Evolutionary conservation across 2,113 vertebrate genomes (phyloP), one percentile per base, ranked within the genome.

Genomic region (Reinhardtius hippoglossoides): DNA sequence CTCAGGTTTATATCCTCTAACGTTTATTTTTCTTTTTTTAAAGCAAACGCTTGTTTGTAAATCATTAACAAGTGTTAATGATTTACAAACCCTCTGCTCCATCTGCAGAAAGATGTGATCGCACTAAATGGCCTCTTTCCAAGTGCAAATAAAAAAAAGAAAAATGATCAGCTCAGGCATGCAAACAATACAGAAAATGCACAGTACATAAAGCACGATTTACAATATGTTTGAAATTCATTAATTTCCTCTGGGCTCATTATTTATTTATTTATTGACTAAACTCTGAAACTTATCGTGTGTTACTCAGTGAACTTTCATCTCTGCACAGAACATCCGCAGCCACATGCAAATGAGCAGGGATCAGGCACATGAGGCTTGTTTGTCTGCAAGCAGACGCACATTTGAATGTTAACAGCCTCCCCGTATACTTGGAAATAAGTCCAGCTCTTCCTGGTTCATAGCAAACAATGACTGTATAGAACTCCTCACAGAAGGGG

Each of bases 361-460:
- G 21, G 27, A n/a, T 56, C 15, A 46, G 9, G 10, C 18, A 57
- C 4, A 65, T 54, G 7, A 5, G 50, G 50, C 50, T 54, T 54
- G 50, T 54, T 54, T 54, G 10, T 21, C 20, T 54, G 18, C 50
- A 48, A 13, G 14, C 44, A 16, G 44, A 3, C 42, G 46, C 61
- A 24, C 59, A 82, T 84, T 82, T 80, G 66, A 86, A 78, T 82
- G 82, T 90, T 27, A 82, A 82, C 69, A 35, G 26, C 35, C 58
- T 62, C 16, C 6, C 50, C 14, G 9, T 27, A 37, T 40, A 63
- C 35, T 54, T 80, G 31, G 57, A 78, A 68, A 78, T 65, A 31
- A 14, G 40, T 31, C 55, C 2, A 1, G 20, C 57, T 40, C 50
- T 54, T n/a, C 18, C 50, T 54, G 50, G 46, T 59, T 69, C 50